A percentile compares a stretch with the other conserved stretches of the same genome.
These are phyloP conservation scores for Caenorhabditis sinica DNA, from an alignment of 2,888 invertebrate genomes.

Conservation along the genomic window DNA sequence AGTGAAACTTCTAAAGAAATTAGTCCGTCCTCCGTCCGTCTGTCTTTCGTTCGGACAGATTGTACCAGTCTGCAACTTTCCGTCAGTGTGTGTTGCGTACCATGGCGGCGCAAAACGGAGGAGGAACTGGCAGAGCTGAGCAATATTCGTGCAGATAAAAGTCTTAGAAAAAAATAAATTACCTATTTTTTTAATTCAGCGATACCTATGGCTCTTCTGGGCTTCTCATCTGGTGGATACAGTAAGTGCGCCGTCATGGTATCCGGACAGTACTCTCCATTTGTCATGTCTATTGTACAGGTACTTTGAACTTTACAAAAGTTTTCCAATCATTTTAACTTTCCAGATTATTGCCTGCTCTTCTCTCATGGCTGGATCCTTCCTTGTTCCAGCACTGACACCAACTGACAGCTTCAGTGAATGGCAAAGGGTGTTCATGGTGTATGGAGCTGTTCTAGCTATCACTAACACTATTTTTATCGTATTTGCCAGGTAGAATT, in stretches of 20 bases:
- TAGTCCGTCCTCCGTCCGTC: too few species aligned
- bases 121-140: too few species aligned
- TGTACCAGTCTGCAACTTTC: too few species aligned
- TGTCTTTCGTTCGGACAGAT: too few species aligned
- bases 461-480: conserved; percentile 49
- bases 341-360: conserved; percentile 73
- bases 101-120: too few species aligned
- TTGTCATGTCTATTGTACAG: conserved; percentile 78
- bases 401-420: conserved; percentile 69
- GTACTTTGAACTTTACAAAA: conserved; percentile 22
- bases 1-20: background rate
- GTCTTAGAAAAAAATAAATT: too few species aligned
- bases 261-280: conserved; percentile 75
- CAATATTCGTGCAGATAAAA: too few species aligned
- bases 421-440: conserved; percentile 72
- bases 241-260: conserved; percentile 76
- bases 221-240: conserved; percentile 78
- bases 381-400: conserved; percentile 75
- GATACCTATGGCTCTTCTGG: conserved; percentile 73
- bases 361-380: conserved; percentile 74
- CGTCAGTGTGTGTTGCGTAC: too few species aligned
- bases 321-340: background rate
- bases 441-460: conserved; percentile 69
- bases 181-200: conserved; percentile 58
- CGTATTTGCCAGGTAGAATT: conserved; percentile 24